A percentile compares a stretch with the other conserved stretches of the same genome.
Conservation (phyloP, 2,888 invertebrate genomes). For the Drosophila leonis region DNA sequence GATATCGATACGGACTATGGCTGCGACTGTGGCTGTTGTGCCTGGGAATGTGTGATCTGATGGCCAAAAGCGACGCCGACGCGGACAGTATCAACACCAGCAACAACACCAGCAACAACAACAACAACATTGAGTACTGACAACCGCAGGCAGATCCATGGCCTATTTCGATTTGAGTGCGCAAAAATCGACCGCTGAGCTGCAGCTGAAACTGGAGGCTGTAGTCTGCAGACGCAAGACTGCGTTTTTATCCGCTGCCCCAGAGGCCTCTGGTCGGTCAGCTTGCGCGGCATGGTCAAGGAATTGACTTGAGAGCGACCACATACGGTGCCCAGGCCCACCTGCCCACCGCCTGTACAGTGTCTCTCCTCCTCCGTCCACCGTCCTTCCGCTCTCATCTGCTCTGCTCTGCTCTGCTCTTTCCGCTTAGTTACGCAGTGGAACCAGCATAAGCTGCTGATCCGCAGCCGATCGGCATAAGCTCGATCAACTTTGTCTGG, state of each 20-base stretch:
- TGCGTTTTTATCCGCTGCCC: conserved; percentile 16
- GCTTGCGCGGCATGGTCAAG: conserved; percentile 30
- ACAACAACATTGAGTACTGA: conserved; percentile 35
- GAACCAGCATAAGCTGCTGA: conserved; percentile 32
- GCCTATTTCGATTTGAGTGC: conserved; percentile 64
- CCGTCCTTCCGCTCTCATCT: background rate
- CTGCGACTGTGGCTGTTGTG: conserved; percentile 25
- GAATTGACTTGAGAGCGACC: conserved; percentile 32
- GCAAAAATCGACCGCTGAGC: conserved; percentile 56
- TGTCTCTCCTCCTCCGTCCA: background rate
- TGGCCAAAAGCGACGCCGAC: conserved; percentile 63
- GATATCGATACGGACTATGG: conserved; percentile 42
- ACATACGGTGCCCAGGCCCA: conserved; percentile 53
- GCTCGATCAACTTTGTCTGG: conserved; percentile 56
- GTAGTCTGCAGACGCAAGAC: conserved; percentile 13
- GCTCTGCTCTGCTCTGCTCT: background rate
- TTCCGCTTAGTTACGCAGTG: conserved; percentile 49
- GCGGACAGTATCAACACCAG: conserved; percentile 48
- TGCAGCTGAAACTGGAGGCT: conserved; percentile 41
- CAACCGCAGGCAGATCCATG: conserved; percentile 58
- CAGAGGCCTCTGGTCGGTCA: conserved; percentile 16
- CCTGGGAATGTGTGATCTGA: conserved; percentile 64
- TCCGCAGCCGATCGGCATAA: conserved; percentile 28
- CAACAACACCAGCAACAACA: conserved; percentile 33
- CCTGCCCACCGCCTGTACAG: conserved; percentile 38